phyloP scores from a whole-genome alignment of 2,113 vertebrate species.

The Philantomba maxwellii region DNA sequence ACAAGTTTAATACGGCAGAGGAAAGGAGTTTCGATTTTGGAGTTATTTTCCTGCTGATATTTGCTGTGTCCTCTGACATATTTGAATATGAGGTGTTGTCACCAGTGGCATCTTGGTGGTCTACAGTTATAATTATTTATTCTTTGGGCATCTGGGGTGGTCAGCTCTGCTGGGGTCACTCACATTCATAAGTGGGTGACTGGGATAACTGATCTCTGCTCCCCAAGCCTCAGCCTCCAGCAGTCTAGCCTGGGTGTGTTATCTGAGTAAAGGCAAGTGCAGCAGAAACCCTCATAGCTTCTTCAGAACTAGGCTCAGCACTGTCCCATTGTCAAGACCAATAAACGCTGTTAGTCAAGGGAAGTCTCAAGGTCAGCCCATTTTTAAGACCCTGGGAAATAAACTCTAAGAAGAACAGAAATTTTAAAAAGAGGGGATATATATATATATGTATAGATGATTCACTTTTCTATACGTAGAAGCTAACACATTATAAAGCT shows the following conservation, averaged over 20 bases:
- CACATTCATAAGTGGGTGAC: neutral
- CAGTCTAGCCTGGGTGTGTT: neutral
- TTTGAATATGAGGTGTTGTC: neutral
- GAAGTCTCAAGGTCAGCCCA: neutral
- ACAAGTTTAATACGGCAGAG: neutral
- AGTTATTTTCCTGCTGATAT: neutral
- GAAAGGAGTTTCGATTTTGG: neutral
- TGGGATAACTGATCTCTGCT: neutral
- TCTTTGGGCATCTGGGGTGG: neutral
- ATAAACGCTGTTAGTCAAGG: neutral
- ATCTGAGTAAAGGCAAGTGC: neutral
- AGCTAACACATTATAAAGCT: neutral
- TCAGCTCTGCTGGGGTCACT: neutral
- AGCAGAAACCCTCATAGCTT: neutral
- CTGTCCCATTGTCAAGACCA: neutral
- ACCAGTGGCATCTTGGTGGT: neutral
- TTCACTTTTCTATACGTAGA: neutral
- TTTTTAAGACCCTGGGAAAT: neutral
- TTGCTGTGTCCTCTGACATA: neutral
- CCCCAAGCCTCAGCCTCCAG: neutral
- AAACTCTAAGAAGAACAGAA: neutral
- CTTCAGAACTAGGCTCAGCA: neutral
- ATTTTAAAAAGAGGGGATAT: accelerated
- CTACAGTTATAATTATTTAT: neutral
- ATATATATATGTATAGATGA: neutral